Base-by-base conservation (phyloP, 1,140 invertebrate genomes). In the Eriocheir sinensis region DNA sequence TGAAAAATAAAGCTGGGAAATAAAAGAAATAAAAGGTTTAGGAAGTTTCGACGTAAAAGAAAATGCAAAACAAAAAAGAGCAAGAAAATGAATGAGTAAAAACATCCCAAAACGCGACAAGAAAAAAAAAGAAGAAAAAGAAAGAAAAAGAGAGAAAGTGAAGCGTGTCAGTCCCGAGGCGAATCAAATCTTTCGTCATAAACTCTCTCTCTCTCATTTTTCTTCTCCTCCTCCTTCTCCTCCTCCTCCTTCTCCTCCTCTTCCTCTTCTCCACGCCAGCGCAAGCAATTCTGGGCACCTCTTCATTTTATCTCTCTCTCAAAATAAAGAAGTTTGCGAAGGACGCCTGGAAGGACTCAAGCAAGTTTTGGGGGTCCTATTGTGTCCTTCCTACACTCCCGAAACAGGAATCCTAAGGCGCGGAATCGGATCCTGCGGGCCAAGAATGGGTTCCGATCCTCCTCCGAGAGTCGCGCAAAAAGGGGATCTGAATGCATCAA, bases 261-360 rank as follows among this genome's bases (percentile, higher is more conserved):
- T 81, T 81, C 27, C 27, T 6, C 6, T 81, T 81, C 79, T n/a
- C 44, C 44, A 15, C 44, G 44, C 44, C 4, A 8, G 4, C 44
- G 15, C 44, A 15, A 48, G 44, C 4, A 48, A 4, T 48, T 48
- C 4, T 15, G 4, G 15, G 44, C 44, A 48, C 44, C 44, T 48
- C 44, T 48, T 53, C 8, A 53, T 53, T 12, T 88, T n/a, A 15
- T 41, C 27, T 30, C 85, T 41, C 34, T 40, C 30, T 30, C 38
- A 88, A 88, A 88, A 88, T 88, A 88, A 88, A 88, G 41, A 30
- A 88, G 85, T 88, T 88, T 40, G 27, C 60, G 3, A 4, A 41
- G 41, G 85, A 40, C 85, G 2, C 21, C 15, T 44, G 38, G 85
- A 40, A 41, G 17, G 85, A 88, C 81, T 30, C 41, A 27, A 44